Evolutionary conservation across 2,797 vertebrate genomes (phyloP).

Genomic region (Fundulus diaphanus): DNA sequence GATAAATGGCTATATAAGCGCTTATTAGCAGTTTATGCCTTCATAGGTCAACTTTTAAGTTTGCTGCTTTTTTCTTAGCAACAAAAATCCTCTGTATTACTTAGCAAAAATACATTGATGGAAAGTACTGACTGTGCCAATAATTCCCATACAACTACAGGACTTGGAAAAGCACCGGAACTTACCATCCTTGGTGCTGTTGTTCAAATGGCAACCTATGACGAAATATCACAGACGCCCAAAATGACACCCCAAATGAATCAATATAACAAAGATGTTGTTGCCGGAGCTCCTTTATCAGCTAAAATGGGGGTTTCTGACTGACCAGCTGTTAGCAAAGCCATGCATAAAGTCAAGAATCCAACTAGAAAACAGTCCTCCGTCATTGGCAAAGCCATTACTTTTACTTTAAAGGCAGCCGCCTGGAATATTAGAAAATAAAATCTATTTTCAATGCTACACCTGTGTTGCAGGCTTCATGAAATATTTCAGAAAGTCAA

Average conservation of each 20-base stretch:
- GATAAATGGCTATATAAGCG: not conserved
- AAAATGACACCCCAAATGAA: too few relatives aligned
- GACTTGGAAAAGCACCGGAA: not conserved
- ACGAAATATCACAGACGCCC: not conserved
- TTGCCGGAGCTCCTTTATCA: not conserved
- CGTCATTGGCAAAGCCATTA: not conserved
- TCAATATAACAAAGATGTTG: not conserved
- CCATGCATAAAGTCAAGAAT: not conserved
- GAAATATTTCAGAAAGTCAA: slow-evolving; percentile 4
- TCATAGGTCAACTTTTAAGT: not conserved
- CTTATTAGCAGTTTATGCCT: not conserved
- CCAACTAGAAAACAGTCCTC: not conserved
- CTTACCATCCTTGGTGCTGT: not conserved
- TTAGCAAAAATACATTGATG: not conserved
- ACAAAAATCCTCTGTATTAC: not conserved
- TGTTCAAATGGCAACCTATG: not conserved
- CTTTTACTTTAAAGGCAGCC: not conserved
- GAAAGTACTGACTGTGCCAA: not conserved
- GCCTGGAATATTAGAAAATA: not conserved
- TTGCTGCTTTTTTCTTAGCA: not conserved
- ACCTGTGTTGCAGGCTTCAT: not conserved
- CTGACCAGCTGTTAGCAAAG: not conserved
- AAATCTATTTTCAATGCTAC: not conserved
- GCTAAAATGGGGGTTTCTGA: not conserved
- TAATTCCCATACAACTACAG: not conserved